Conservation (phyloP, 2,113 vertebrate species). For the Raja brachyura region DNA sequence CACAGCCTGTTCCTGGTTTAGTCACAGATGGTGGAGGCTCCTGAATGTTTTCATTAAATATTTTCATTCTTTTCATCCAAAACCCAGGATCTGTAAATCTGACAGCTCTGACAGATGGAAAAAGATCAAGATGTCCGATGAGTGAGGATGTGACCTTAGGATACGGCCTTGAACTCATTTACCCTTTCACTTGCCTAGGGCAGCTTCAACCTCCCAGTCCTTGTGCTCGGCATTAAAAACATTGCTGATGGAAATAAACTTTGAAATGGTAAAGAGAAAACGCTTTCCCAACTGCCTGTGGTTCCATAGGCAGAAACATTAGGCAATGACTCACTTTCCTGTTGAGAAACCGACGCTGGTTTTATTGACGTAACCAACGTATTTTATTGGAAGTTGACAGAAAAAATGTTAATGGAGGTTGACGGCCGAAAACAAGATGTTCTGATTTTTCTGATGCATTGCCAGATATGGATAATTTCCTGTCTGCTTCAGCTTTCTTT, state of each 20-base stretch:
- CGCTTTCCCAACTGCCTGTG: neutral
- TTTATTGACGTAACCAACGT: neutral
- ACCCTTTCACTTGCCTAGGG: neutral
- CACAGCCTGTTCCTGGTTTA: conserved; percentile 23
- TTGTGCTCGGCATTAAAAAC: neutral
- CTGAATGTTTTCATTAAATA: conserved; percentile 9
- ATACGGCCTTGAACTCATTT: neutral
- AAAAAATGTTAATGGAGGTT: too few species aligned
- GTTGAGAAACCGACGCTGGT: conserved; percentile 5
- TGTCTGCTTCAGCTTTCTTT: neutral
- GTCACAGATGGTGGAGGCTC: conserved; percentile 13
- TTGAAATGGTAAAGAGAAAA: neutral
- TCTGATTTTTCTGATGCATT: neutral
- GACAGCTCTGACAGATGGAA: neutral
- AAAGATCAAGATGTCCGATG: neutral
- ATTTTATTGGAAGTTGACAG: neutral
- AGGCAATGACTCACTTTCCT: conserved; percentile 31
- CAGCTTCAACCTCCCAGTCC: neutral
- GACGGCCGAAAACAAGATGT: neutral
- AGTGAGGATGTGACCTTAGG: neutral
- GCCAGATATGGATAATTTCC: neutral
- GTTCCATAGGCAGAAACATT: neutral
- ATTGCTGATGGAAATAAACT: neutral
- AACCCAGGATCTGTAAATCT: conserved; percentile 1
- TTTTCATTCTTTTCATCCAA: conserved; percentile 20